Evolutionary conservation across 1,140 invertebrate species (phyloP).

Genomic region (Papilio dardanus): DNA sequence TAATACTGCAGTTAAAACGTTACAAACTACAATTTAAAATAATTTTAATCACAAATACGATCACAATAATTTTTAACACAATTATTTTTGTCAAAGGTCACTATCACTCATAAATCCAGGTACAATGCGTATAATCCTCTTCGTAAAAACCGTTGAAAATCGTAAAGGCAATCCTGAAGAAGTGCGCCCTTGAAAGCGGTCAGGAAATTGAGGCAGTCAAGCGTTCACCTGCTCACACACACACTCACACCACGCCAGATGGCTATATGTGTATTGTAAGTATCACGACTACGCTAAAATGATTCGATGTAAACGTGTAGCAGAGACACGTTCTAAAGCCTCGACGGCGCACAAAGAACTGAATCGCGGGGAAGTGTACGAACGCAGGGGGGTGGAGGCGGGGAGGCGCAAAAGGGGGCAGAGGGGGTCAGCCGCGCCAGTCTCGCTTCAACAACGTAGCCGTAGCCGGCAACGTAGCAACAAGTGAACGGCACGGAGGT

Average conservation of each 20-base stretch:
- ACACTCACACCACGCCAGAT: conserved; percentile 64
- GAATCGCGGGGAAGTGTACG: conserved; percentile 72
- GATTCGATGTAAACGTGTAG: conserved; percentile 53
- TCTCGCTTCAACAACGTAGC: conserved; percentile 68
- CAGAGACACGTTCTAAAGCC: conserved; percentile 64
- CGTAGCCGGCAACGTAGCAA: conserved; percentile 76
- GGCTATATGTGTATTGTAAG: conserved; percentile 59
- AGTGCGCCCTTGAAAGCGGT: conserved; percentile 61
- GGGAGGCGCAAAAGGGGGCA: conserved; percentile 10
- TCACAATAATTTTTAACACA: conserved; percentile 43
- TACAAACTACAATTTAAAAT: conserved; percentile 11
- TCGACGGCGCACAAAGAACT: conserved; percentile 78
- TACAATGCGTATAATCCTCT: conserved; percentile 52
- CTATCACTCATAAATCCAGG: conserved; percentile 67
- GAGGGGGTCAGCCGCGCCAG: conserved; percentile 58
- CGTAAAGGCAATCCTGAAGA: conserved; percentile 55
- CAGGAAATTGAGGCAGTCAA: conserved; percentile 57
- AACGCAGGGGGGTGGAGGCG: conserved; percentile 55
- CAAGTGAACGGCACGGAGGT: conserved; percentile 78
- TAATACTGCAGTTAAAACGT: not conserved
- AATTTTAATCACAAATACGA: conserved; percentile 22
- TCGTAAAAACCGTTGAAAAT: conserved; percentile 51
- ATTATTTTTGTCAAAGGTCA: conserved; percentile 51
- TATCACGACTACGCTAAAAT: conserved; percentile 64
- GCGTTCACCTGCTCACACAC: conserved; percentile 66